These are phyloP conservation scores for Vipera ursinii DNA, from an alignment of 2,797 vertebrate genomes.

Conservation along the genomic window DNA sequence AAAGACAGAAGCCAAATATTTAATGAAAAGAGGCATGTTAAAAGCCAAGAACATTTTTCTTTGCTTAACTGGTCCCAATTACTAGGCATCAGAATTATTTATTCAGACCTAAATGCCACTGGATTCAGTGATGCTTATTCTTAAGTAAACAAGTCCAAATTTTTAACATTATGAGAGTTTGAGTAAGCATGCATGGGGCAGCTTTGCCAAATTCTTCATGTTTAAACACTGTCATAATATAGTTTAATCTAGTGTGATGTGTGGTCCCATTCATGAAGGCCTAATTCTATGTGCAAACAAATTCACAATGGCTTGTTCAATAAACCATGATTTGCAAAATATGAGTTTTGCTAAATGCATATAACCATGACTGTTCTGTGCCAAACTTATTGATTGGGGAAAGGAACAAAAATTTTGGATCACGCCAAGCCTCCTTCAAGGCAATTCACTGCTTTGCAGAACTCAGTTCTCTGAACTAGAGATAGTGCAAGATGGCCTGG, in stretches of 20 bases:
- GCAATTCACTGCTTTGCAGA: neutral
- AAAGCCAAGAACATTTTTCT: neutral
- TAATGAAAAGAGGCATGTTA: slow-evolving; percentile 25
- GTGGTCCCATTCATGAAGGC: neutral
- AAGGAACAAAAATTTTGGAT: neutral
- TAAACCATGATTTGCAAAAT: neutral
- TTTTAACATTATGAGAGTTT: neutral
- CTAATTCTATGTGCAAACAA: neutral
- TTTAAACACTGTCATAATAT: neutral
- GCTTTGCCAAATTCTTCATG: neutral
- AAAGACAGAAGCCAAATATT: slow-evolving; percentile 46
- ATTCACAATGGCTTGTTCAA: neutral
- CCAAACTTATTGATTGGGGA: neutral
- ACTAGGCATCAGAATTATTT: neutral
- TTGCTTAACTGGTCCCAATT: slow-evolving; percentile 19
- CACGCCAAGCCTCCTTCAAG: neutral
- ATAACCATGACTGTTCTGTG: neutral
- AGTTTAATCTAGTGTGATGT: neutral
- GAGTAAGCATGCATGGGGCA: neutral
- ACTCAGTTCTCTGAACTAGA: neutral
- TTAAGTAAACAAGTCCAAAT: neutral
- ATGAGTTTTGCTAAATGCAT: neutral
- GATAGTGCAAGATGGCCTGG: neutral
- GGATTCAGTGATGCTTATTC: neutral
- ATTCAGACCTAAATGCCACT: neutral